These are phyloP conservation scores for Poecile atricapillus DNA, from an alignment of 2,113 vertebrate genomes.

Conservation along the genomic window DNA sequence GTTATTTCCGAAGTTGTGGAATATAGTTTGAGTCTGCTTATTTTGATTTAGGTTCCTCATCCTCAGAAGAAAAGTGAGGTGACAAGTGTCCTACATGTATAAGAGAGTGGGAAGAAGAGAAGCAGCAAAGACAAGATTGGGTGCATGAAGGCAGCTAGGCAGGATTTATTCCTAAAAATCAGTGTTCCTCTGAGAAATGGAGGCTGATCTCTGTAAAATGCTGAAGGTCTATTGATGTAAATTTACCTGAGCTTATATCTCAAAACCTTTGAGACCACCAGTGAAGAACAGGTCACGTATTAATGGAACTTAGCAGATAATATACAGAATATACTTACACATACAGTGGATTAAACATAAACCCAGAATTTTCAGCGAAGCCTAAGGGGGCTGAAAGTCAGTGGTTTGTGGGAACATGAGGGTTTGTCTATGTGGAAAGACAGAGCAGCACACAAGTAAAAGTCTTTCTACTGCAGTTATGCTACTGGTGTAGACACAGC, in stretches of 20 bases:
- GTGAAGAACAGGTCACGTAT: background rate
- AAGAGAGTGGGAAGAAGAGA: background rate
- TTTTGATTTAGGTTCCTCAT: background rate
- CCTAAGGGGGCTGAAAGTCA: background rate
- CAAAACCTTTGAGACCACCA: background rate
- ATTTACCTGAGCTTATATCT: background rate
- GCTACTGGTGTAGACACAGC: background rate
- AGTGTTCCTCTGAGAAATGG: background rate
- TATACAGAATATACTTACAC: background rate
- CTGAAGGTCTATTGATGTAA: background rate
- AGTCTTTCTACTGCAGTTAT: background rate
- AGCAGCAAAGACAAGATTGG: background rate
- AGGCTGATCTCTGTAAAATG: background rate
- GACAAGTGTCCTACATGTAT: background rate
- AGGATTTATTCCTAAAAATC: background rate
- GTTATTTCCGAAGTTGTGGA: background rate
- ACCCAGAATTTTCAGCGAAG: background rate
- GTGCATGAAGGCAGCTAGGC: background rate
- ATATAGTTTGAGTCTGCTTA: background rate
- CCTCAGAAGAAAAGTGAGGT: background rate
- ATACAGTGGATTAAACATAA: background rate
- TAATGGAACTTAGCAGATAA: background rate
- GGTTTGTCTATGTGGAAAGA: background rate
- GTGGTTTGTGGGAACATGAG: background rate
- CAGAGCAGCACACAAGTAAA: background rate